Evolutionary conservation across 2,113 vertebrate species (phyloP), one percentile per base, ranked within the genome.

Genomic region (Trematocara variabile): DNA sequence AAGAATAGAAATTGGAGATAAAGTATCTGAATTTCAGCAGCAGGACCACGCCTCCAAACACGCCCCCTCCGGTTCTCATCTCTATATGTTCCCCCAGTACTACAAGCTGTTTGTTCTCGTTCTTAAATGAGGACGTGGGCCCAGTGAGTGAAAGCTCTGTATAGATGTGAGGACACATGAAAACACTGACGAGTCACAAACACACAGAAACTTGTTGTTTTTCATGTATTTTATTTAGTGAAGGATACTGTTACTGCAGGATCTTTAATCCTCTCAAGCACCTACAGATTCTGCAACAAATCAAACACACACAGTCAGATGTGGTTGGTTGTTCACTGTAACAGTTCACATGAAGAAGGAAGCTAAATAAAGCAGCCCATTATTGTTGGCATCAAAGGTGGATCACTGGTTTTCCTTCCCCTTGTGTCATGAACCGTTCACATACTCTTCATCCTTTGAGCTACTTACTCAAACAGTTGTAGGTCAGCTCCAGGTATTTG

Each of bases 401-500:
- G 68, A 28, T 73, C 22, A 10, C n/a, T 70, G 39, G 5, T 46
- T 44, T 41, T 25, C 7, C 37, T 41, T 41, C n/a, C n/a, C 20
- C n/a, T 41, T 25, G 39, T 70, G 41, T 73, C n/a, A 18, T 10
- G 22, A 8, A 53, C 39, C 5, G 5, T 73, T 25, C 14, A 3
- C 20, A 63, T n/a, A 63, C 30, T 34, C 30, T 70, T 70, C 13
- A 9, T 70, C 20, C 39, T 44, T 46, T 16, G 20, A 73, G 22
- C 39, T 79, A 75, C 79, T 52, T 52, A 81, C 65, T 16, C 5
- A 34, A 5, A 65, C 85, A 78, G 22, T 25, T 44, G 48, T 86
- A 86, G 2, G 80, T 25, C 46, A 86, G 8, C 33, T 86, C 80
- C 55, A 86, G 70, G 48, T 86, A 82, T 48, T 86, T 86, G 73